phyloP scores from a whole-genome alignment of 2,797 vertebrate species.

The Myripristis jacobus region DNA sequence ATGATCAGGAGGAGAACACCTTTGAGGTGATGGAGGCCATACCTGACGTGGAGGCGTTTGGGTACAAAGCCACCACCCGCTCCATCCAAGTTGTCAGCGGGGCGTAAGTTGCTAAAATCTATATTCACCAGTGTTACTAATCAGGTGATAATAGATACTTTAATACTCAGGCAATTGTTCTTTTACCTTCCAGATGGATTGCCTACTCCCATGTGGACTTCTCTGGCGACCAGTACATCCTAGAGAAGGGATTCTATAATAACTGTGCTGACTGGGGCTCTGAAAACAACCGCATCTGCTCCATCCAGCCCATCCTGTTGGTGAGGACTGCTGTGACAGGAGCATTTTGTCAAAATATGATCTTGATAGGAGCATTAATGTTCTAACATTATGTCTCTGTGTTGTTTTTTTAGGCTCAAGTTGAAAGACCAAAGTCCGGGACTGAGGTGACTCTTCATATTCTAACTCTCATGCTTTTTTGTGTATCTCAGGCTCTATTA shows the following conservation, averaged over 20 bases:
- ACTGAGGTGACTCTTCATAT: conserved; percentile 65
- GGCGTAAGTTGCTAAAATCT: conserved; percentile 82
- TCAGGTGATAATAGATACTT: background rate
- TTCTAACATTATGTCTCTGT: background rate
- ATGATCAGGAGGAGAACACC: conserved; percentile 80
- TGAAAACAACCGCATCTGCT: conserved; percentile 84
- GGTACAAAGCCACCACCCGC: conserved; percentile 80
- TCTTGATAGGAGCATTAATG: background rate
- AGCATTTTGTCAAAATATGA: no score
- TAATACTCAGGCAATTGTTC: background rate
- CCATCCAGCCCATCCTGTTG: conserved; percentile 90
- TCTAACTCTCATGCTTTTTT: background rate
- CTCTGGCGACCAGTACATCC: conserved; percentile 91
- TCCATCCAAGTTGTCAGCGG: conserved; percentile 92
- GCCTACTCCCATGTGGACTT: conserved; percentile 93
- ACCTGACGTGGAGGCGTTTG: conserved; percentile 86
- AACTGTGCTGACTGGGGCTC: conserved; percentile 94
- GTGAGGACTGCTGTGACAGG: conserved; percentile 70
- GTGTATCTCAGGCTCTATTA: background rate
- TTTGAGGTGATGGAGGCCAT: conserved; percentile 90
- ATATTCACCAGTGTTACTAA: fast-evolving
- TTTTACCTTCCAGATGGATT: conserved; percentile 86
- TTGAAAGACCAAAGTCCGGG: conserved; percentile 32
- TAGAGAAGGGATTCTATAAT: conserved; percentile 96
- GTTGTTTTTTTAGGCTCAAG: conserved; percentile 71